Conservation (phyloP, 2,797 vertebrate species). For the Scomberomorus guttatus region DNA sequence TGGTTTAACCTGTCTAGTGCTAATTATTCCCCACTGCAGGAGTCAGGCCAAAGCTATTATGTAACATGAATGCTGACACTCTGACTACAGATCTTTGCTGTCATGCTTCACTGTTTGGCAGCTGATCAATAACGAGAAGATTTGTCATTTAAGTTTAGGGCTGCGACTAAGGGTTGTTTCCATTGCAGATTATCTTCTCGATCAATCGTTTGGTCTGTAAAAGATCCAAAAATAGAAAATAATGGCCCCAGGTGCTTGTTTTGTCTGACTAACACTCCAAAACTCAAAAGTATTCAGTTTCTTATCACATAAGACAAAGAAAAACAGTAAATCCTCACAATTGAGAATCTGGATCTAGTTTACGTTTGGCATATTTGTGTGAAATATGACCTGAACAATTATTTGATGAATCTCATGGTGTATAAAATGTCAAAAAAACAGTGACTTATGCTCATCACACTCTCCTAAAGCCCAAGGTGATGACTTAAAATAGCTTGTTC, state of each 20-base stretch:
- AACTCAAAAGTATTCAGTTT: not conserved
- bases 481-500: no score
- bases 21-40: constrained; percentile 23
- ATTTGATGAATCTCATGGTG: no score
- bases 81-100: constrained; percentile 18
- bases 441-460: not conserved
- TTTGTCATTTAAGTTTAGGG: not conserved
- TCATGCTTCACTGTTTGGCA: not conserved
- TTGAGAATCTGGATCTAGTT: not conserved
- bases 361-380: not conserved
- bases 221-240: not conserved
- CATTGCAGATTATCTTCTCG: no score
- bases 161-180: not conserved
- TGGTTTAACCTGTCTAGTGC: constrained; percentile 54
- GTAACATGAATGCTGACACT: constrained; percentile 16
- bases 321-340: not conserved
- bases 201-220: not conserved
- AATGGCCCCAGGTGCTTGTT: not conserved
- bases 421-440: not conserved
- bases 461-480: no score
- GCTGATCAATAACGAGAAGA: constrained; percentile 3
- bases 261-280: not conserved
- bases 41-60: constrained; percentile 37
- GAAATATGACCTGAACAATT: not conserved
- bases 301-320: not conserved